phyloP scores from a whole-genome alignment of 2,113 vertebrate genomes.

The Myanophis thanlyinensis region DNA sequence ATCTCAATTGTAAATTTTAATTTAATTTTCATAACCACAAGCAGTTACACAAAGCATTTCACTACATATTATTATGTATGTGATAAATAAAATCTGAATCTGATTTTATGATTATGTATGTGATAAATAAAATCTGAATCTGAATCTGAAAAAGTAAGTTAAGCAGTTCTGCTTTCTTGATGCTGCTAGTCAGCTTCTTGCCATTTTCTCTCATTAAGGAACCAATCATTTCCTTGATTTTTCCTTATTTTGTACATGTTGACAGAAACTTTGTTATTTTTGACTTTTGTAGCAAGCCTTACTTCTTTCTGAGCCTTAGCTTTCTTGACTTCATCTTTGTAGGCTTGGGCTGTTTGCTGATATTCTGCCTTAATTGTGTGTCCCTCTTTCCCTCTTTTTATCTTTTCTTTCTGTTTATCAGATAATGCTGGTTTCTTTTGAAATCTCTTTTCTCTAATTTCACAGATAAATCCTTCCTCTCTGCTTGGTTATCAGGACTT shows the following conservation, averaged over 20 bases:
- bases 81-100: no score
- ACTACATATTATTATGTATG: no score
- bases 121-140: no score
- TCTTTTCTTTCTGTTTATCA: background rate
- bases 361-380: background rate
- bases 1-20: no score
- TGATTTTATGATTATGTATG: no score
- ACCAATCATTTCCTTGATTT: background rate
- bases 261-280: background rate
- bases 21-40: no score
- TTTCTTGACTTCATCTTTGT: background rate
- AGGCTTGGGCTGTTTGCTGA: background rate
- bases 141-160: no score
- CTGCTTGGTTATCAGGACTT: background rate
- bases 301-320: background rate
- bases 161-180: background rate
- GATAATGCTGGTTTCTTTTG: background rate
- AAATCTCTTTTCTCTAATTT: background rate
- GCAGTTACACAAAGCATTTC: no score
- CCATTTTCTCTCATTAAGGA: background rate
- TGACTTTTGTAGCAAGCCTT: background rate
- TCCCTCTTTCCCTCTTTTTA: background rate
- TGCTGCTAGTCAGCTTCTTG: background rate
- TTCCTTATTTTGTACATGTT: background rate
- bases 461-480: background rate